Evolutionary conservation across 1,140 invertebrate species (phyloP).

Genomic region (Orchestia grillus): DNA sequence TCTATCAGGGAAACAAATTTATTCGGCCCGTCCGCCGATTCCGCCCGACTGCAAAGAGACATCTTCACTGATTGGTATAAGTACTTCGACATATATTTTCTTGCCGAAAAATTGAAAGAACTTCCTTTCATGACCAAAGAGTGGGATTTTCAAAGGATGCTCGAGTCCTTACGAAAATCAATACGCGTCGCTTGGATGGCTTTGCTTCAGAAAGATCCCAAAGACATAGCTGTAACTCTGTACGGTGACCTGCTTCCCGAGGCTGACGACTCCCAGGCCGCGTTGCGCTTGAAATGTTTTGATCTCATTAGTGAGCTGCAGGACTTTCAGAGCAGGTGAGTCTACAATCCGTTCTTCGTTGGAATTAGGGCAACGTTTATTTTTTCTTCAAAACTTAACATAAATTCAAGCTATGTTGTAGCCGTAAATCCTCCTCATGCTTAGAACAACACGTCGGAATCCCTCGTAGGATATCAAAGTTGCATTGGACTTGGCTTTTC

Average conservation of each 20-base stretch:
- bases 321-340: background rate
- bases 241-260: background rate
- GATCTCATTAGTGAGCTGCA: background rate
- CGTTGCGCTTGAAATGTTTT: background rate
- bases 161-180: background rate
- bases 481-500: too few relatives aligned
- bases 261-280: background rate
- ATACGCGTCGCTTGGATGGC: background rate
- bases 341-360: background rate
- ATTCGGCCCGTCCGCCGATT: background rate
- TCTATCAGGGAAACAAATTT: background rate
- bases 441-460: too few relatives aligned
- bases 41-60: background rate
- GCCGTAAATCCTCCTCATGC: too few relatives aligned
- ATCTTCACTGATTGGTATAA: background rate
- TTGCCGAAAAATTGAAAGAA: background rate
- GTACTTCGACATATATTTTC: background rate
- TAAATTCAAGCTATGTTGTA: too few relatives aligned
- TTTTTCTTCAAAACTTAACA: too few relatives aligned
- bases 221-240: background rate
- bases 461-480: too few relatives aligned
- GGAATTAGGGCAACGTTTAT: too few relatives aligned
- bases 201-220: background rate
- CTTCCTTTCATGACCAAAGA: slow-evolving; percentile 1
- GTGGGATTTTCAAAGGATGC: background rate